A percentile compares a stretch with the other conserved stretches of the same genome.
Evolutionary conservation across 2,113 vertebrate species (phyloP).

Genomic region (Oreotragus oreotragus): DNA sequence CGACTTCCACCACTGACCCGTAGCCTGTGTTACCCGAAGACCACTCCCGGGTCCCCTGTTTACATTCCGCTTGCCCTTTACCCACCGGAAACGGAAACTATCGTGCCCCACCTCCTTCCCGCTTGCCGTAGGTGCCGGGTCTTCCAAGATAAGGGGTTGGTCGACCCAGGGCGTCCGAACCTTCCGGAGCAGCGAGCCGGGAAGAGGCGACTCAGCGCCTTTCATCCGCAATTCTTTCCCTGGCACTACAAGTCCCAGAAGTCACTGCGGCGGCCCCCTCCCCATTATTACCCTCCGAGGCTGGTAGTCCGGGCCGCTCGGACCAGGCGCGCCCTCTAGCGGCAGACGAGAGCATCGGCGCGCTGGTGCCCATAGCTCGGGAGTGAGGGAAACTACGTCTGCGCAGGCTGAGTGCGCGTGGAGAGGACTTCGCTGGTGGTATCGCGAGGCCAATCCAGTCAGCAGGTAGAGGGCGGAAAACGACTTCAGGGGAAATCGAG

Average conservation of each 20-base stretch:
- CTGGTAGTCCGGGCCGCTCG: background rate
- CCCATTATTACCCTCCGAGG: constrained; percentile 3
- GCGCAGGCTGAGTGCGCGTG: accelerated
- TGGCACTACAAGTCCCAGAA: constrained; percentile 28
- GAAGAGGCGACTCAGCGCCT: background rate
- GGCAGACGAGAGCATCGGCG: accelerated
- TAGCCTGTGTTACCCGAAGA: background rate
- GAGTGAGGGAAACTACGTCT: background rate
- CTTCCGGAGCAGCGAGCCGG: background rate
- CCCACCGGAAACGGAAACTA: constrained; percentile 58
- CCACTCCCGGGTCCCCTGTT: background rate
- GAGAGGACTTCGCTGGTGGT: accelerated
- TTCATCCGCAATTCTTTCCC: background rate
- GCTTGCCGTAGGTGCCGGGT: background rate
- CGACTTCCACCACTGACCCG: accelerated
- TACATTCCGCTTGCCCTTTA: constrained; percentile 58
- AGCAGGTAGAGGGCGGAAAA: background rate
- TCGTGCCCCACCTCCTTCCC: background rate
- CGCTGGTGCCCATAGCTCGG: accelerated
- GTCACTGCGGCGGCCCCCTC: background rate
- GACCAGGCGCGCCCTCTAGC: background rate
- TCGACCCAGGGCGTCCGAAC: accelerated
- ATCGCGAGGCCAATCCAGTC: accelerated
- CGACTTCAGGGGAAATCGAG: accelerated
- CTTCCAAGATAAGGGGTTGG: background rate